Conservation (phyloP, 2,113 vertebrate genomes). For the Mirounga angustirostris region DNA sequence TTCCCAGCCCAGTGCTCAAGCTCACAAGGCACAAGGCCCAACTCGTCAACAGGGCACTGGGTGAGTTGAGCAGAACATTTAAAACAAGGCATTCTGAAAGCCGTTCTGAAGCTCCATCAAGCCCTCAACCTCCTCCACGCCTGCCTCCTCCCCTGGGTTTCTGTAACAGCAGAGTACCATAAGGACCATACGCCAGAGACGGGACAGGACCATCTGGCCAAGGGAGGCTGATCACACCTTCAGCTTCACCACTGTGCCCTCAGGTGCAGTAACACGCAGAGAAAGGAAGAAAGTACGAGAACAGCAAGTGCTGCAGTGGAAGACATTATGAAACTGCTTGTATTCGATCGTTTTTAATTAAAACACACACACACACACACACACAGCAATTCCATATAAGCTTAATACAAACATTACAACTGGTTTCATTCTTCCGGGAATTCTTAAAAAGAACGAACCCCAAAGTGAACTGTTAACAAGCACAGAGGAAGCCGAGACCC, state of each 20-base stretch:
- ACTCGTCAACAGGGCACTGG: not conserved
- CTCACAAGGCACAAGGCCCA: rapidly evolving
- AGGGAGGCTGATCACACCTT: not conserved
- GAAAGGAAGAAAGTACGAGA: not conserved
- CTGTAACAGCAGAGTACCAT: rapidly evolving
- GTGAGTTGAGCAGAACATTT: rapidly evolving
- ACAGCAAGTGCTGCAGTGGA: not conserved
- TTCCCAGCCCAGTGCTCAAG: not conserved
- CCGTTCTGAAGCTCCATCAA: rapidly evolving
- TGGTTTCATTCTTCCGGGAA: not conserved
- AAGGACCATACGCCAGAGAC: not conserved
- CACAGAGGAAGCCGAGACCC: not conserved
- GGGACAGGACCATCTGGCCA: too few relatives aligned
- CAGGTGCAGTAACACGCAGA: not conserved
- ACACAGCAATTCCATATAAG: not conserved
- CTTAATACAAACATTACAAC: not conserved
- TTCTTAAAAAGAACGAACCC: not conserved
- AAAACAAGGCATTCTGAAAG: not conserved
- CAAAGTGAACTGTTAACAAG: not conserved
- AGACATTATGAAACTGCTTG: not conserved
- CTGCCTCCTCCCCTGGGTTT: not conserved
- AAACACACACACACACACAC: not conserved
- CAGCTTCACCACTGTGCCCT: too few relatives aligned
- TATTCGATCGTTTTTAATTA: not conserved
- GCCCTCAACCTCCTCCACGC: not conserved